phyloP scores from a whole-genome alignment of 1,140 invertebrate genomes.

The Drosophila grimshawi region DNA sequence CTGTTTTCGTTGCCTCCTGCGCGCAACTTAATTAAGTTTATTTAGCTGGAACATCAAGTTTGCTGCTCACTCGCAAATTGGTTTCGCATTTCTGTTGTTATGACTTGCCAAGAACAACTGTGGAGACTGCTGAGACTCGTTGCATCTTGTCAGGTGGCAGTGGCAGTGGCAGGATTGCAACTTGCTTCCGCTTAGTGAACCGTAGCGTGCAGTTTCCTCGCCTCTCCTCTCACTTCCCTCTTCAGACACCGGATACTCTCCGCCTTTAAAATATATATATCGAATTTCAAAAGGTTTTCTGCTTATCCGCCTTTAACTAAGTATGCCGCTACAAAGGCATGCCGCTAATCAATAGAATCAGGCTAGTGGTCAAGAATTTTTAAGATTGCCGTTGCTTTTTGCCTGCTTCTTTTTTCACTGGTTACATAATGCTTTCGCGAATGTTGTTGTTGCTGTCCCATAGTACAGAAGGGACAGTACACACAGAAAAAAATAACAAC shows the following conservation, averaged over 20 bases:
- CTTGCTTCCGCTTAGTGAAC: constrained; percentile 52
- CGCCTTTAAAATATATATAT: constrained; percentile 64
- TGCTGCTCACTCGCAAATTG: constrained; percentile 13
- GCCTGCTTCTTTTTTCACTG: too few relatives aligned
- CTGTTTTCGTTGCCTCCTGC: not conserved
- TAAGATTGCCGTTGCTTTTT: constrained; percentile 4
- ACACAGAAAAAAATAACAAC: not conserved
- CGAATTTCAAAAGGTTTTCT: constrained; percentile 65
- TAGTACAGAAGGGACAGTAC: too few relatives aligned
- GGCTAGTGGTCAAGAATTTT: constrained; percentile 25
- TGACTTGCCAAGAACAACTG: constrained; percentile 47
- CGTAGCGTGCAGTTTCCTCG: constrained; percentile 3
- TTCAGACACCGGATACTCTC: constrained; percentile 32
- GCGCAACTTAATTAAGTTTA: constrained; percentile 39
- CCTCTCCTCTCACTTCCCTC: not conserved
- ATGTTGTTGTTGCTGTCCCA: not conserved
- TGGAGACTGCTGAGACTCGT: constrained; percentile 15
- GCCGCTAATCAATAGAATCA: constrained; percentile 57
- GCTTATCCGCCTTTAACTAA: constrained; percentile 49
- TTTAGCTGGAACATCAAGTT: constrained; percentile 32
- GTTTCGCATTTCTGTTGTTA: constrained; percentile 66
- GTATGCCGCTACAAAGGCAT: constrained; percentile 52
- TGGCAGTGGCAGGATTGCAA: constrained; percentile 61
- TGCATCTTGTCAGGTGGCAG: constrained; percentile 55
- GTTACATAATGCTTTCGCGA: not conserved